A percentile compares a stretch with the other conserved stretches of the same genome.
These are phyloP conservation scores for Cydia fagiglandana DNA, from an alignment of 1,140 invertebrate species.

Conservation along the genomic window DNA sequence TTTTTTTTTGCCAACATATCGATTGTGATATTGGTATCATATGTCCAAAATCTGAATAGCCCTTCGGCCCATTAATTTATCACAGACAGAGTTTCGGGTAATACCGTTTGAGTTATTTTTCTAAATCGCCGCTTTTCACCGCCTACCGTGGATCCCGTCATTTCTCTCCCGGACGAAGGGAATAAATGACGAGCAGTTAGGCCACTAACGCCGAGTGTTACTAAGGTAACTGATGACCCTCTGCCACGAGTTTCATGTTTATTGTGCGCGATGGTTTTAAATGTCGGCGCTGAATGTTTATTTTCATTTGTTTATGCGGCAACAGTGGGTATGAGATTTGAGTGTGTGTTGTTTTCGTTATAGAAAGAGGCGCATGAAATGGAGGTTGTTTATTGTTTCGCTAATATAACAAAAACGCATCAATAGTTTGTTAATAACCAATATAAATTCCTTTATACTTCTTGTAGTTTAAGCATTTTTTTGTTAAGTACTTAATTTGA, in stretches of 20 bases:
- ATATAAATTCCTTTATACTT: too few relatives aligned
- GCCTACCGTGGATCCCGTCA: conserved; percentile 38
- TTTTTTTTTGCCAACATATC: background rate
- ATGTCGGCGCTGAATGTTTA: conserved; percentile 22
- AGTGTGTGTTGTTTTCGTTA: too few relatives aligned
- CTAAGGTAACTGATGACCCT: conserved; percentile 33
- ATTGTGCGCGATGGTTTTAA: conserved; percentile 37
- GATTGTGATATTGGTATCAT: background rate
- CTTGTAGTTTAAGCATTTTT: too few relatives aligned
- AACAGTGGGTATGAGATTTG: background rate
- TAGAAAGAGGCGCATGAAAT: too few relatives aligned
- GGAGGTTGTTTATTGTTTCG: too few relatives aligned
- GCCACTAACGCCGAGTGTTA: conserved; percentile 43
- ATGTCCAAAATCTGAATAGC: background rate
- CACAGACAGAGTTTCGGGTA: conserved; percentile 30
- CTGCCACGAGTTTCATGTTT: conserved; percentile 34
- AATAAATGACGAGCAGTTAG: conserved; percentile 51
- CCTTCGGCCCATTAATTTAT: conserved; percentile 11
- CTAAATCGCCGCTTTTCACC: conserved; percentile 39
- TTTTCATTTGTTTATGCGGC: background rate
- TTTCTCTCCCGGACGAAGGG: conserved; percentile 51
- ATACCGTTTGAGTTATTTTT: conserved; percentile 49
- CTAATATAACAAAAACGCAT: too few relatives aligned
- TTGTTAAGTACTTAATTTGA: too few relatives aligned
- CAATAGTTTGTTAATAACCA: too few relatives aligned